phyloP scores from a whole-genome alignment of 2,797 vertebrate genomes.

The Schizopygopsis pylzovi region DNA sequence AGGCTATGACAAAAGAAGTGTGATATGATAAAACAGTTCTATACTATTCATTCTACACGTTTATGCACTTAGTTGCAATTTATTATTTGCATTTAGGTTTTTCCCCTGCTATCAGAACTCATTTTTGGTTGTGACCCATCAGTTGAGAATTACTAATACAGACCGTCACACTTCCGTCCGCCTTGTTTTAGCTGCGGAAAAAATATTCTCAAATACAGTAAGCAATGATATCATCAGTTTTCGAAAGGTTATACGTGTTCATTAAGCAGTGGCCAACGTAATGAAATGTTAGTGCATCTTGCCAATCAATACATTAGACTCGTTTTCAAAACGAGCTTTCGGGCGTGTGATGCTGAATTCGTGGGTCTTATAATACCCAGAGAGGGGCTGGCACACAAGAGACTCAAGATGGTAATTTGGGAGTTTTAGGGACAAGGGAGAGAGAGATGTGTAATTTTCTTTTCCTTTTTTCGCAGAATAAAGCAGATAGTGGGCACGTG shows the following conservation, averaged over 20 bases:
- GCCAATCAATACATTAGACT: slow-evolving; percentile 63
- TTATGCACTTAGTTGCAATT: neutral
- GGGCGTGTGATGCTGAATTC: slow-evolving; percentile 61
- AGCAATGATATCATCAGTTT: slow-evolving; percentile 55
- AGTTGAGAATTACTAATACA: neutral
- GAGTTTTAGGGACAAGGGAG: slow-evolving; percentile 75
- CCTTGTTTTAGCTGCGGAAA: neutral
- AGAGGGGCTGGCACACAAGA: slow-evolving; percentile 75
- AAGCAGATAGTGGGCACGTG: slow-evolving; percentile 96
- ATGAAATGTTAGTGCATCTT: slow-evolving; percentile 60
- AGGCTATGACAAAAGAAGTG: neutral
- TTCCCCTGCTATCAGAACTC: neutral
- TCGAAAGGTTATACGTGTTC: slow-evolving; percentile 52
- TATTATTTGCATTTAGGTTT: neutral
- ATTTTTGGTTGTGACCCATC: neutral
- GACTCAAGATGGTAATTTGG: slow-evolving; percentile 82
- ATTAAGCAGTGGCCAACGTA: slow-evolving; percentile 58
- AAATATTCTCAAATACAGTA: slow-evolving; percentile 35
- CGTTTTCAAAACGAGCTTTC: slow-evolving; percentile 59
- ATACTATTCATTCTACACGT: neutral
- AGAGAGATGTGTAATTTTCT: slow-evolving; percentile 85
- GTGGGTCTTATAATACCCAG: slow-evolving; percentile 74
- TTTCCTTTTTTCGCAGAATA: slow-evolving; percentile 74
- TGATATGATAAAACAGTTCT: neutral
- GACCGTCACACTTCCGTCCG: neutral